These are phyloP conservation scores for Eupithecia insigniata DNA, from an alignment of 2,888 invertebrate species.

Conservation along the genomic window DNA sequence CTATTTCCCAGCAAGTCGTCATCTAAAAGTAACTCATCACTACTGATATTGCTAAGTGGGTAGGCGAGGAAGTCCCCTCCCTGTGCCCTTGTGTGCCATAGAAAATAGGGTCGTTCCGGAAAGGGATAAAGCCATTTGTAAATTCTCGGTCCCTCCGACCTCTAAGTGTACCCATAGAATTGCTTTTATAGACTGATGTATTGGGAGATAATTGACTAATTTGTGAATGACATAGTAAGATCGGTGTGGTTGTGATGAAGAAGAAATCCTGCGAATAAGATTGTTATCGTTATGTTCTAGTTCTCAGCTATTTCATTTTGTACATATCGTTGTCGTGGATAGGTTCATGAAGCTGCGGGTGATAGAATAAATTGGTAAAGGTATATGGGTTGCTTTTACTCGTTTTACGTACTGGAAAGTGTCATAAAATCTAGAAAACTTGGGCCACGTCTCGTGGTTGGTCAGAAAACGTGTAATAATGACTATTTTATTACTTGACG, in stretches of 20 bases:
- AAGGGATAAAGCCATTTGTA: conserved; percentile 41
- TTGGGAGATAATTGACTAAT: conserved; percentile 13
- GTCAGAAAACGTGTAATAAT: conserved; percentile 34
- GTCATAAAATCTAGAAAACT: conserved; percentile 39
- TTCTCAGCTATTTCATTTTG: not conserved
- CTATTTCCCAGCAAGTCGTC: conserved; percentile 19
- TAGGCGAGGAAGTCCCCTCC: conserved; percentile 31
- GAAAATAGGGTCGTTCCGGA: conserved; percentile 30
- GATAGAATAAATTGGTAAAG: not conserved
- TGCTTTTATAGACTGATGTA: conserved; percentile 32
- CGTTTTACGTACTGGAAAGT: conserved; percentile 34
- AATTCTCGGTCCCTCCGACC: conserved; percentile 10
- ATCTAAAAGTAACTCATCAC: conserved; percentile 34
- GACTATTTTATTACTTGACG: conserved; percentile 30
- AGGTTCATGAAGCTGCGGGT: not conserved
- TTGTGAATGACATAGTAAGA: conserved; percentile 1
- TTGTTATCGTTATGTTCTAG: not conserved
- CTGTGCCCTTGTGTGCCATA: conserved; percentile 24
- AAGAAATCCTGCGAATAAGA: not conserved
- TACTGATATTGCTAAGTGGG: conserved; percentile 24
- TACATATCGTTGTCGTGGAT: not conserved
- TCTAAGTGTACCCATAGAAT: conserved; percentile 27
- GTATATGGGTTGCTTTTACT: conserved; percentile 25
- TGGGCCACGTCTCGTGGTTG: conserved; percentile 35
- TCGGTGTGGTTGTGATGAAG: not conserved